Evolutionary conservation across 2,113 vertebrate species (phyloP).

Genomic region (Charina bottae): DNA sequence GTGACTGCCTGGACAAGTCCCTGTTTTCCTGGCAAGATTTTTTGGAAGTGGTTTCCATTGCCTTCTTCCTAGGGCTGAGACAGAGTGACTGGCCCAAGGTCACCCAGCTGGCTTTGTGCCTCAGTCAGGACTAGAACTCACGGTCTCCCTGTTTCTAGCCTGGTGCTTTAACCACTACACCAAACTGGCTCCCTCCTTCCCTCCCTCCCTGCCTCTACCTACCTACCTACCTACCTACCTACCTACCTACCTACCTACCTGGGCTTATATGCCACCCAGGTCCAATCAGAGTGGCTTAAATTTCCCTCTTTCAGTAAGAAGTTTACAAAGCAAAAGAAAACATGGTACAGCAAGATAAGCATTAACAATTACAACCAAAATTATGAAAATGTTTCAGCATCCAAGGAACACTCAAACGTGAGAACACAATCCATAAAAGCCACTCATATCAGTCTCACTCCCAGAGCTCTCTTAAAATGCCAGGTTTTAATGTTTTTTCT

Average conservation of each 20-base stretch:
- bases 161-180: neutral
- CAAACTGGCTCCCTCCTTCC: neutral
- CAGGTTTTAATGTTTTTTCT: neutral
- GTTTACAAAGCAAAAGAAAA: neutral
- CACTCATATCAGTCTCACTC: neutral
- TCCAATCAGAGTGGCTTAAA: neutral
- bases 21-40: neutral
- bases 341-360: neutral
- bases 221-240: neutral
- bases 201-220: neutral
- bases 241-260: neutral
- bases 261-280: neutral
- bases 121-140: neutral
- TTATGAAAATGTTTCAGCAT: neutral
- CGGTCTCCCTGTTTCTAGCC: neutral
- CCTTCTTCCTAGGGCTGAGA: neutral
- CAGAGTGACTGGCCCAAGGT: neutral
- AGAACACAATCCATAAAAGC: neutral
- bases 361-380: neutral
- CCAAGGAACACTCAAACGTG: neutral
- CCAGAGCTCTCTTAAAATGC: neutral
- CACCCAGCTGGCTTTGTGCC: neutral
- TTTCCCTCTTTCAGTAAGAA: neutral
- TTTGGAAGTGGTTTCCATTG: neutral
- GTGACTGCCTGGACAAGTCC: neutral